Base-by-base conservation (phyloP, 2,888 invertebrate species). In the Drosophila diplacantha region DNA sequence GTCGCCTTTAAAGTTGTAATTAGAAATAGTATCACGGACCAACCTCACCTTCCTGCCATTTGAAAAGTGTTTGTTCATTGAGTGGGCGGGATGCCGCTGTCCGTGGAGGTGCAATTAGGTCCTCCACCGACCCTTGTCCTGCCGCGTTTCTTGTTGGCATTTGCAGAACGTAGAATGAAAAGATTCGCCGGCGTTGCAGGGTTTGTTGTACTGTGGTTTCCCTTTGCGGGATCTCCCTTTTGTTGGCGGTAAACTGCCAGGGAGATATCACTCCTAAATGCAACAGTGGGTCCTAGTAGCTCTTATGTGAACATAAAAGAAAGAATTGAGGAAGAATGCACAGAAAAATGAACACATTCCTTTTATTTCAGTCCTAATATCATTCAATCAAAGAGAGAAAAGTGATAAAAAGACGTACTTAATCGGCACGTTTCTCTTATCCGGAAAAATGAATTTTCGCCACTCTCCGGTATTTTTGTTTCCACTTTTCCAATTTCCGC, bases 91-190 rank as follows among this genome's bases (percentile, higher is more conserved):
- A n/a, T n/a, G 51, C 39, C 61, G 37, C 16, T 20, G 63, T 24
- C 26, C 18, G 24, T 52, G 60, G 49, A 68, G 59, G 37, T 68
- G 73, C 83, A 78, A 83, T 83, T 78, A 75, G 81, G 68, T 18
- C 35, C 64, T 52, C 31, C 72, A 57, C 8, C 18, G 16, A 9
- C 16, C 14, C 18, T 31, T 20, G 29, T 20, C 29, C 44, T 20
- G 29, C 18, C 14, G 31, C 44, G 14, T 18, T 70, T 66, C 81
- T 78, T 68, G 70, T 60, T 50, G 57, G 49, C 26, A 54, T 56
- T 52, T 41, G 44, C 46, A 44, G 29, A 53, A 34, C 35, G 38
- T 22, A 26, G 22, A 61, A 20, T 50, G 29, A 50, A 55, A 38
- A 34, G 49, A 60, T 49, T 49, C 37, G 56, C 55, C 26, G 49